These are phyloP conservation scores for Theristus sp. DNA, from an alignment of 2,888 invertebrate species.

Conservation along the genomic window DNA sequence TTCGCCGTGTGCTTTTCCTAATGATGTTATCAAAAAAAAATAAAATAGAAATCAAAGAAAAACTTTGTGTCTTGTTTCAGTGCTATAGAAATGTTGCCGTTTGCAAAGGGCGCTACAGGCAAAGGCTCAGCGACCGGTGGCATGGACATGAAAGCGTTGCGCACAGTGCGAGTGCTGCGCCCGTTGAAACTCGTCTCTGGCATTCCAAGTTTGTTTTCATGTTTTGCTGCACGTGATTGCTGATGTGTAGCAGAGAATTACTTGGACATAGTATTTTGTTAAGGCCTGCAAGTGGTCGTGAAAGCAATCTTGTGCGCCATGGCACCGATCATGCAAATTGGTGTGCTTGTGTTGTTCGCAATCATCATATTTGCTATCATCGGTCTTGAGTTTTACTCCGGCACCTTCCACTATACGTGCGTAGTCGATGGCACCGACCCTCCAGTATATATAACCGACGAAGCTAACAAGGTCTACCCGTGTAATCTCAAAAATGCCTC, in stretches of 20 bases:
- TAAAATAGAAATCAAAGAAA: not conserved
- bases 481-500: not conserved
- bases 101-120: constrained; percentile 6
- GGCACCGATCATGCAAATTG: constrained; percentile 99
- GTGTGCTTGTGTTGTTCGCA: constrained; percentile 96
- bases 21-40: not conserved
- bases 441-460: not conserved
- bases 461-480: not conserved
- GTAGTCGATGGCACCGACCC: not conserved
- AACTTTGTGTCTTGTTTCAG: not conserved
- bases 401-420: constrained; percentile 96
- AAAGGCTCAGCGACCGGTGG: constrained; percentile 11
- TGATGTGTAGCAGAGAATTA: no score
- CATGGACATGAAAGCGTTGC: constrained; percentile 90
- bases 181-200: constrained; percentile 99
- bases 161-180: constrained; percentile 96
- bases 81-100: not conserved
- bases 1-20: no score
- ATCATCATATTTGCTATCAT: constrained; percentile 99
- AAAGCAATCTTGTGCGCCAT: constrained; percentile 99
- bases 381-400: constrained; percentile 97
- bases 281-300: constrained; percentile 99
- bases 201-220: constrained; percentile 91
- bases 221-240: no score
- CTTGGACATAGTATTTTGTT: no score